phyloP scores from a whole-genome alignment of 2,797 vertebrate genomes.

The Hirundo rustica region DNA sequence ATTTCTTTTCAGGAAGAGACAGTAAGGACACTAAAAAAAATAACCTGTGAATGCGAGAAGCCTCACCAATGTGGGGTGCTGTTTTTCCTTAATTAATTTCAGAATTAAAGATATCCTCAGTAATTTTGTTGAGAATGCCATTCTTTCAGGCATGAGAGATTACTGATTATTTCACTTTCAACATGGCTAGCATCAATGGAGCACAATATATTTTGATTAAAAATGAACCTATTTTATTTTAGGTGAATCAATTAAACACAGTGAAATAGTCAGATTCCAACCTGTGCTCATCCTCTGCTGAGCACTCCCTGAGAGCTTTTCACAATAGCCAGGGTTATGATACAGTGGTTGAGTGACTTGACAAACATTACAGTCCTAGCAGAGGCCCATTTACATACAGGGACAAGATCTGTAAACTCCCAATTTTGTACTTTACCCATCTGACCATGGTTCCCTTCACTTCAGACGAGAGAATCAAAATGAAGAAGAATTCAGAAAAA shows the following conservation, averaged over 20 bases:
- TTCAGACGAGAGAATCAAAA: background rate
- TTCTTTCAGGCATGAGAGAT: background rate
- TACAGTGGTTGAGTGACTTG: background rate
- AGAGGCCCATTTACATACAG: background rate
- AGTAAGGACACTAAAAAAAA: background rate
- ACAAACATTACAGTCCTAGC: background rate
- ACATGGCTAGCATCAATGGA: background rate
- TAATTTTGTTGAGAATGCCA: background rate
- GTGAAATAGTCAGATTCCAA: background rate
- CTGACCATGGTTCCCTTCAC: background rate
- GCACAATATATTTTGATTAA: background rate
- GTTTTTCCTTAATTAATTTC: background rate
- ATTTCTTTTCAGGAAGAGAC: background rate
- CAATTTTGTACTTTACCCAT: background rate
- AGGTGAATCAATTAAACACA: background rate
- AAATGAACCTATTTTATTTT: background rate
- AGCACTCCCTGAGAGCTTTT: background rate
- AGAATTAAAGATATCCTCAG: background rate
- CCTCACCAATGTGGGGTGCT: background rate
- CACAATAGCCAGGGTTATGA: background rate
- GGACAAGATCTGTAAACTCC: background rate
- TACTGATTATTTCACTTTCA: background rate
- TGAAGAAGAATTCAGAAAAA: background rate
- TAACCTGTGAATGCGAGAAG: background rate
- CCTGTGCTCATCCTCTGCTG: background rate